Conservation (phyloP, 2,113 vertebrate species). For the Centropristis striata region DNA sequence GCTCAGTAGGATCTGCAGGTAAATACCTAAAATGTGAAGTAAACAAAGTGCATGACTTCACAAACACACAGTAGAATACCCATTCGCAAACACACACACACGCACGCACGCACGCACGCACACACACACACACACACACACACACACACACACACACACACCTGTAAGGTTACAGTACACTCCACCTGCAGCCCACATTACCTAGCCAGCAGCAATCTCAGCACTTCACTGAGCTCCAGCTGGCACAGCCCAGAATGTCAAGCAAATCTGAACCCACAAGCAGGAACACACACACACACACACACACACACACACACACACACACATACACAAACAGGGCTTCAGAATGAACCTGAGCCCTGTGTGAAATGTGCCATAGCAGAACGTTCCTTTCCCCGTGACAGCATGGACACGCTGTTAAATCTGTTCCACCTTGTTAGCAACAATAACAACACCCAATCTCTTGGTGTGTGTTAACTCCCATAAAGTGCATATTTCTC, state of each 20-base stretch:
- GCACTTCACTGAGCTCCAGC: constrained; percentile 37
- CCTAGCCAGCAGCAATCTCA: constrained; percentile 40
- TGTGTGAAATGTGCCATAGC: constrained; percentile 56
- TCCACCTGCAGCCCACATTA: constrained; percentile 43
- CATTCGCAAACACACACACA: too few relatives aligned
- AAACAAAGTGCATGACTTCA: background rate
- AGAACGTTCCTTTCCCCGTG: constrained; percentile 27
- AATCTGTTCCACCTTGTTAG: constrained; percentile 67
- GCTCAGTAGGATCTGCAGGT: background rate
- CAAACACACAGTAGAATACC: background rate
- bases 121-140: background rate
- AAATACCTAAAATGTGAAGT: background rate
- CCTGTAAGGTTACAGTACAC: constrained; percentile 32
- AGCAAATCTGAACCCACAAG: constrained; percentile 7
- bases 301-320: background rate
- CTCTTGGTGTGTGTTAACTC: constrained; percentile 36
- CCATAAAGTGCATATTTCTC: constrained; percentile 46
- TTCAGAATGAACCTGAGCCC: constrained; percentile 29
- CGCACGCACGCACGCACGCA: background rate
- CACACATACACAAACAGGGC: background rate
- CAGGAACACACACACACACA: background rate
- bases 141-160: constrained; percentile 3
- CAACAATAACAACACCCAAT: constrained; percentile 47
- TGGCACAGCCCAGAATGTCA: constrained; percentile 38
- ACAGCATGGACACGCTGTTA: constrained; percentile 54